Percentiles rank a stretch among this genome's conserved stretches.
Conservation (phyloP, 2,797 vertebrate species). For the Streptopelia turtur region DNA sequence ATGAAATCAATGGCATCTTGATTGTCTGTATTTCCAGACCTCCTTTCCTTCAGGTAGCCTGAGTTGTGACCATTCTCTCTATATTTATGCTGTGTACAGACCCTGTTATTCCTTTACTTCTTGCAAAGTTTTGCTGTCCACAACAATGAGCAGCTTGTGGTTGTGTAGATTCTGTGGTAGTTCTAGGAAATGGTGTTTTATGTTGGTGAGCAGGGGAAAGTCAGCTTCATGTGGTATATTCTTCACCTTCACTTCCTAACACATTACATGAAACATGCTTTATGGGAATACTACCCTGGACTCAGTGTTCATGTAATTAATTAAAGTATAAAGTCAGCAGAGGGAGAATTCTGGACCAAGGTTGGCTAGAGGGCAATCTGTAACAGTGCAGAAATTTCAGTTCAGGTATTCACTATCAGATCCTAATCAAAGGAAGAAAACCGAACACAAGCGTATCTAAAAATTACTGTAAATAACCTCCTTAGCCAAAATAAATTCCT, state of each 20-base stretch:
- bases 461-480: not conserved
- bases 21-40: not conserved
- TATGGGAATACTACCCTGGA: not conserved
- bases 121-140: not conserved
- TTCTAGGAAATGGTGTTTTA: not conserved
- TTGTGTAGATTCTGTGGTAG: not conserved
- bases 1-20: not conserved
- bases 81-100: not conserved
- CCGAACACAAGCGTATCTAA: not conserved
- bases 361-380: not conserved
- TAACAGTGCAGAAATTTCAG: not conserved
- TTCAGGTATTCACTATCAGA: not conserved
- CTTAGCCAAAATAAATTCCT: not conserved
- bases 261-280: not conserved
- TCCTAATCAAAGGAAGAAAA: not conserved
- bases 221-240: not conserved
- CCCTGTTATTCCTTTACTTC: not conserved
- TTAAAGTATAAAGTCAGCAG: not conserved
- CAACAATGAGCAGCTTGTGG: not conserved
- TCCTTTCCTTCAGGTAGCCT: not conserved
- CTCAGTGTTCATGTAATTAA: not conserved
- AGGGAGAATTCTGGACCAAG: not conserved
- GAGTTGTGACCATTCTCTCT: not conserved
- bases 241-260: not conserved
- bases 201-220: not conserved